Conservation (phyloP, 1,140 invertebrate species). For the Uloborus diversus region DNA sequence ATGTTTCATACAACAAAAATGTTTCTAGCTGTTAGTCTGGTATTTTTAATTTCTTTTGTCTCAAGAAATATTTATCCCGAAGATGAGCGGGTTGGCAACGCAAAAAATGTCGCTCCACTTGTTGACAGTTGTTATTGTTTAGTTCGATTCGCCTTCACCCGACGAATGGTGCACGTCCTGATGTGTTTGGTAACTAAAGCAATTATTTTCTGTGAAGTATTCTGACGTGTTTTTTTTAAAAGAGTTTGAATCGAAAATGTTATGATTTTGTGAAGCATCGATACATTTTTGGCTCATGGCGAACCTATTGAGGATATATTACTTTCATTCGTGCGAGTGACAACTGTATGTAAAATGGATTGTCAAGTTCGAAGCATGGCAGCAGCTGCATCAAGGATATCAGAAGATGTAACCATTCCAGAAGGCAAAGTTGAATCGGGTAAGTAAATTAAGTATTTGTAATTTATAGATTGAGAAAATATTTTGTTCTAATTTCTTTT, state of each 20-base stretch:
- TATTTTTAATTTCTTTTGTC: too few species aligned
- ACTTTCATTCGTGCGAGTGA: too few species aligned
- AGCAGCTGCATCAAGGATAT: neutral
- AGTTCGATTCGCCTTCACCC: constrained; percentile 7
- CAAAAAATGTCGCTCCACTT: neutral
- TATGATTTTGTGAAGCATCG: neutral
- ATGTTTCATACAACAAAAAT: too few species aligned
- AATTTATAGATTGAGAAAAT: too few species aligned
- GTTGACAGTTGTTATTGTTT: constrained; percentile 35
- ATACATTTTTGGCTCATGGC: too few species aligned
- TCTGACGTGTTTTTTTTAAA: neutral
- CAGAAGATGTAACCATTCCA: constrained; percentile 36
- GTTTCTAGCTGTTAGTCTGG: too few species aligned
- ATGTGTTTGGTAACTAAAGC: too few species aligned
- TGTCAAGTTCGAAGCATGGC: constrained; percentile 42
- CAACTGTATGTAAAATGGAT: constrained; percentile 16
- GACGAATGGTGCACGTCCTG: too few species aligned
- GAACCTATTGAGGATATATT: too few species aligned
- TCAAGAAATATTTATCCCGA: too few species aligned
- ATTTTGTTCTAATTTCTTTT: too few species aligned
- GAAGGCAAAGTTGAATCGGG: constrained; percentile 49
- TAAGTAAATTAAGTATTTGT: too few species aligned
- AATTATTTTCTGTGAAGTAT: neutral
- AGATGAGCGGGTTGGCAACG: neutral
- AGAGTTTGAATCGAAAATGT: neutral